These are phyloP conservation scores for Caenorhabditis becei DNA, from an alignment of 2,888 invertebrate genomes.

Conservation along the genomic window DNA sequence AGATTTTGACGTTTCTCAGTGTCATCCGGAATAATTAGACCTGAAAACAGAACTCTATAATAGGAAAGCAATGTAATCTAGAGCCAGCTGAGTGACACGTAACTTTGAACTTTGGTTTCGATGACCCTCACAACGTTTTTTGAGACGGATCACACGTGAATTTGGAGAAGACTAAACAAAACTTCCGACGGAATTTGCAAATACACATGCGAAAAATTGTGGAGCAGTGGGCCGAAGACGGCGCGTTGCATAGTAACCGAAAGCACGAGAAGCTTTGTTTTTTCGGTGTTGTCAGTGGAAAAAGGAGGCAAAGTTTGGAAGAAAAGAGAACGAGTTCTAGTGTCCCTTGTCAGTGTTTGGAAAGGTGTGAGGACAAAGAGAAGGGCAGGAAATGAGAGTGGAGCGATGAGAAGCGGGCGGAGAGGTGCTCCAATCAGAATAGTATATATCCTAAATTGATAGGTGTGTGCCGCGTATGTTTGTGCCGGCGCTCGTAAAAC, in stretches of 20 bases:
- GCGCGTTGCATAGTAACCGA: slow-evolving; percentile 52
- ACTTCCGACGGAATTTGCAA: slow-evolving; percentile 18
- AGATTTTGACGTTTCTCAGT: slow-evolving; percentile 35
- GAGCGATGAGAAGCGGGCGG: slow-evolving; percentile 1
- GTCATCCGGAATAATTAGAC: slow-evolving; percentile 57
- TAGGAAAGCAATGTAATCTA: neutral
- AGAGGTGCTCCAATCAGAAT: slow-evolving; percentile 52
- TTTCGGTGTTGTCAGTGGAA: slow-evolving; percentile 15
- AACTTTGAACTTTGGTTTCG: too few species aligned
- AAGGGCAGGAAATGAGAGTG: neutral
- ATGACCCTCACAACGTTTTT: too few species aligned
- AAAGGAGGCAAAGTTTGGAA: slow-evolving; percentile 10
- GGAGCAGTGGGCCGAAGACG: slow-evolving; percentile 19
- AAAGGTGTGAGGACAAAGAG: slow-evolving; percentile 18
- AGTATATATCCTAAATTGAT: slow-evolving; percentile 39
- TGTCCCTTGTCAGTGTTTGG: slow-evolving; percentile 10
- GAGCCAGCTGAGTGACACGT: too few species aligned
- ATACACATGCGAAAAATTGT: neutral
- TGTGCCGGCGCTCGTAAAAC: slow-evolving; percentile 47
- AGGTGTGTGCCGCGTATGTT: slow-evolving; percentile 34
- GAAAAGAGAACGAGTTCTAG: slow-evolving; percentile 20
- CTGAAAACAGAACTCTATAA: slow-evolving; percentile 27
- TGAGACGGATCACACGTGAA: too few species aligned
- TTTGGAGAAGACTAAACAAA: too few species aligned
- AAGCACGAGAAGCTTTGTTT: slow-evolving; percentile 28